phyloP scores from a whole-genome alignment of 2,113 vertebrate species.

The Rhinogobius similis region DNA sequence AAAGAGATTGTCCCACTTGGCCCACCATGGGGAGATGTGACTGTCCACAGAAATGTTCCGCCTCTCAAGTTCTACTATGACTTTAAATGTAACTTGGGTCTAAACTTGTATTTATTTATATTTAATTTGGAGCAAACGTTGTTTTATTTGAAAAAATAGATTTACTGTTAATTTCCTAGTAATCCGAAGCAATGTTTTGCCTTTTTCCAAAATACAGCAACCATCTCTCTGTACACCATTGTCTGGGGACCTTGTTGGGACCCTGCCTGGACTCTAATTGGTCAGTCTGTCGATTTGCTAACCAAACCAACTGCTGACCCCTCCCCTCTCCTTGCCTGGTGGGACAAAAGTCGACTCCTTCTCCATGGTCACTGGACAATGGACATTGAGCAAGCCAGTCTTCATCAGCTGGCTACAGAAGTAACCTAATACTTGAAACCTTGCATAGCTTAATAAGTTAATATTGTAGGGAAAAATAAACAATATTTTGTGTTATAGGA shows the following conservation, averaged over 20 bases:
- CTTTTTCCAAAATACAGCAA: constrained; percentile 76
- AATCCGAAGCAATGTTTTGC: not conserved
- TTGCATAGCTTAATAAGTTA: not conserved
- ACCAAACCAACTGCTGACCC: constrained; percentile 93
- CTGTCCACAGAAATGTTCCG: constrained; percentile 91
- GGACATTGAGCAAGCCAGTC: constrained; percentile 94
- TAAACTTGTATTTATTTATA: not conserved
- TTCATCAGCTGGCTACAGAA: constrained; percentile 96
- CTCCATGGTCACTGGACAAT: constrained; percentile 91
- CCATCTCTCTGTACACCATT: constrained; percentile 92
- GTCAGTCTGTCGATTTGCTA: constrained; percentile 93
- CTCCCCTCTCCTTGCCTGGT: constrained; percentile 90
- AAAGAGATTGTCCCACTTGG: constrained; percentile 86
- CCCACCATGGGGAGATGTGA: constrained; percentile 87
- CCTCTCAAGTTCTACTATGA: constrained; percentile 97
- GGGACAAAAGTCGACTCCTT: constrained; percentile 96
- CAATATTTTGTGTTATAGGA: constrained; percentile 79
- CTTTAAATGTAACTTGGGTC: constrained; percentile 85
- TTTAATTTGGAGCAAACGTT: not conserved
- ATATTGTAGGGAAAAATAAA: too few species aligned
- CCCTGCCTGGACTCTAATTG: constrained; percentile 94
- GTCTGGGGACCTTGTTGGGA: constrained; percentile 99
- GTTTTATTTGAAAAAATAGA: not conserved
- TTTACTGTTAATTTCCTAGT: not conserved
- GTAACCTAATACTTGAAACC: constrained; percentile 68